phyloP scores from a whole-genome alignment of 2,888 invertebrate species.

The Drosophila mettleri region DNA sequence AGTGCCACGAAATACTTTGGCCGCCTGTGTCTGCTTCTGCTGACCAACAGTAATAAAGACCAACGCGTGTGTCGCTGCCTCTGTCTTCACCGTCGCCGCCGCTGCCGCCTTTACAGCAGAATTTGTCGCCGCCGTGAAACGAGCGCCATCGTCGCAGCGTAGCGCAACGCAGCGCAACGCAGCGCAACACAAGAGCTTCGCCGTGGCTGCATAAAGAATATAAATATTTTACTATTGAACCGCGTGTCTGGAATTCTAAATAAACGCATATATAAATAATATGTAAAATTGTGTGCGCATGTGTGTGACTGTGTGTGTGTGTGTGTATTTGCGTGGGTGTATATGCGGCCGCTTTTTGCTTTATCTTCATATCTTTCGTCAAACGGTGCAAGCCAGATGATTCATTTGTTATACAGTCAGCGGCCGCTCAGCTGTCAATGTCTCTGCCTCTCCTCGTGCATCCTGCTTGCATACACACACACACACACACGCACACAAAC shows the following conservation, averaged over 20 bases:
- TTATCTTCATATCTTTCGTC: slow-evolving; percentile 58
- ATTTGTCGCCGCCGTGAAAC: slow-evolving; percentile 52
- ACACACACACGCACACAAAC: background rate
- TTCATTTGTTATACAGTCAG: slow-evolving; percentile 43
- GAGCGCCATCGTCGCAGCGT: slow-evolving; percentile 32
- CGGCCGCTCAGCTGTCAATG: slow-evolving; percentile 53
- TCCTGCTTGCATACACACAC: slow-evolving; percentile 44
- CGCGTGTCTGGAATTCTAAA: slow-evolving; percentile 73
- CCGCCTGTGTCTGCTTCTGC: slow-evolving; percentile 28
- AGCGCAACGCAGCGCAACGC: slow-evolving; percentile 15
- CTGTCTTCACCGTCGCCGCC: slow-evolving; percentile 20
- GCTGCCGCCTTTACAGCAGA: slow-evolving; percentile 62
- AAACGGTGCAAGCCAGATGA: slow-evolving; percentile 61
- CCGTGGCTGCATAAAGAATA: slow-evolving; percentile 53
- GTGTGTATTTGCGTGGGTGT: slow-evolving; percentile 13
- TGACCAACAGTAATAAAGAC: slow-evolving; percentile 62
- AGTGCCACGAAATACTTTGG: slow-evolving; percentile 47
- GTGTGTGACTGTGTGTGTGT: background rate
- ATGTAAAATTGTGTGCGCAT: slow-evolving; percentile 29
- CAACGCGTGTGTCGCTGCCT: slow-evolving; percentile 70
- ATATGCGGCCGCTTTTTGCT: slow-evolving; percentile 33
- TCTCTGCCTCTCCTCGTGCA: slow-evolving; percentile 31
- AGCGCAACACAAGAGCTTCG: slow-evolving; percentile 10
- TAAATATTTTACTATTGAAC: slow-evolving; percentile 53
- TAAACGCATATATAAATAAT: slow-evolving; percentile 40